These are phyloP conservation scores for Ceyx cyanopectus DNA, from an alignment of 2,113 vertebrate species.

Conservation along the genomic window DNA sequence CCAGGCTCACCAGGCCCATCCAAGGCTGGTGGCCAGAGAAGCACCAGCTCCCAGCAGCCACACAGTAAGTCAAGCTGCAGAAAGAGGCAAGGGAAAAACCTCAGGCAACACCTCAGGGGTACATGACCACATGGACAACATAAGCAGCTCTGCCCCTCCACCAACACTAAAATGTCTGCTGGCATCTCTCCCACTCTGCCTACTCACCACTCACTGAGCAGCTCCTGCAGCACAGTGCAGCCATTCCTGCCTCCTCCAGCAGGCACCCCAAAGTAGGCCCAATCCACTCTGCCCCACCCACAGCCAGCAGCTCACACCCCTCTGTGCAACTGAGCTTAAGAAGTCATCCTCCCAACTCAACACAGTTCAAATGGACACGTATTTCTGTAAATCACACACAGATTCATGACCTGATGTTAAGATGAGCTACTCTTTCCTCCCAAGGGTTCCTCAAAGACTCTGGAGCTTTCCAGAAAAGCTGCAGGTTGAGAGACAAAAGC, in stretches of 20 bases:
- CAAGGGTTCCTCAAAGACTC: not conserved
- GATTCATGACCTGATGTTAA: not conserved
- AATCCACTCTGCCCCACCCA: not conserved
- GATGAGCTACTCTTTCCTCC: not conserved
- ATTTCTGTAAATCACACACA: not conserved
- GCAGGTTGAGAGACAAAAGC: not conserved
- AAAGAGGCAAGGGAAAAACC: not conserved
- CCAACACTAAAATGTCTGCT: fast-evolving
- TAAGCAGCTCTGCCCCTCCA: fast-evolving
- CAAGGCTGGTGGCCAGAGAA: not conserved
- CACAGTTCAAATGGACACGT: fast-evolving
- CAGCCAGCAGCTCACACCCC: fast-evolving
- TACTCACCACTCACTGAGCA: not conserved
- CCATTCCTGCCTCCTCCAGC: fast-evolving
- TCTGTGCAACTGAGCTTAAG: fast-evolving
- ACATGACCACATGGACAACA: fast-evolving
- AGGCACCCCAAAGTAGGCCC: not conserved
- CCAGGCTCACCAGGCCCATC: fast-evolving
- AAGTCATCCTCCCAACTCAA: not conserved
- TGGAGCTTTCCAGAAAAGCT: not conserved
- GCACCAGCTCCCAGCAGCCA: not conserved
- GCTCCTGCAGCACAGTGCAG: not conserved
- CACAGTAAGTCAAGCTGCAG: not conserved
- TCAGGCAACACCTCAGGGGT: not conserved
- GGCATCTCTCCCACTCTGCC: not conserved